These are phyloP conservation scores for Anorthoa munda DNA, from an alignment of 2,888 invertebrate species.

Conservation along the genomic window DNA sequence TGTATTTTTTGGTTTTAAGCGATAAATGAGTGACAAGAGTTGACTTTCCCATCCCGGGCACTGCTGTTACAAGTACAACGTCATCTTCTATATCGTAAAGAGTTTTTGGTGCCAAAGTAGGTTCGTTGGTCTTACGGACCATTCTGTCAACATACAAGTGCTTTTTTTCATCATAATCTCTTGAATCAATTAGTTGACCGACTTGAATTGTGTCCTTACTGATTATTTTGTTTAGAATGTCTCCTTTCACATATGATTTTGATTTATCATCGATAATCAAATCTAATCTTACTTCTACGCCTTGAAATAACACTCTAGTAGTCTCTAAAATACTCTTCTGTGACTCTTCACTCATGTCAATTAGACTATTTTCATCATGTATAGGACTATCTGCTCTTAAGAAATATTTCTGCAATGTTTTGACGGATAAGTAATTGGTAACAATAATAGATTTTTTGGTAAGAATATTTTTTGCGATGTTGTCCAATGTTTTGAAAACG, in stretches of 20 bases:
- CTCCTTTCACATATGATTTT: slow-evolving; percentile 33
- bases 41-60: slow-evolving; percentile 65
- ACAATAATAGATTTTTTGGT: slow-evolving; percentile 2
- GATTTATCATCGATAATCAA: slow-evolving; percentile 25
- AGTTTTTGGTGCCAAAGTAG: background rate
- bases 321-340: slow-evolving; percentile 17
- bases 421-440: background rate
- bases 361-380: slow-evolving; percentile 15
- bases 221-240: slow-evolving; percentile 38
- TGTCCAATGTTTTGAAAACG: background rate
- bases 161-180: slow-evolving; percentile 45
- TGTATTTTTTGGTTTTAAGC: slow-evolving; percentile 33
- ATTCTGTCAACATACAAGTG: slow-evolving; percentile 45
- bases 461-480: background rate
- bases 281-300: slow-evolving; percentile 17
- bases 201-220: slow-evolving; percentile 30
- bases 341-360: slow-evolving; percentile 27
- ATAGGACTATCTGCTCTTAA: background rate
- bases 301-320: slow-evolving; percentile 42
- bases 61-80: slow-evolving; percentile 44
- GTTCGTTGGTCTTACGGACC: background rate
- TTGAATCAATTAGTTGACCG: slow-evolving; percentile 15
- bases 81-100: slow-evolving; percentile 5
- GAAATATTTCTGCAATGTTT: slow-evolving; percentile 23
- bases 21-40: slow-evolving; percentile 46